Base-by-base conservation (phyloP, 2,113 vertebrate species). In the Sander lucioperca region DNA sequence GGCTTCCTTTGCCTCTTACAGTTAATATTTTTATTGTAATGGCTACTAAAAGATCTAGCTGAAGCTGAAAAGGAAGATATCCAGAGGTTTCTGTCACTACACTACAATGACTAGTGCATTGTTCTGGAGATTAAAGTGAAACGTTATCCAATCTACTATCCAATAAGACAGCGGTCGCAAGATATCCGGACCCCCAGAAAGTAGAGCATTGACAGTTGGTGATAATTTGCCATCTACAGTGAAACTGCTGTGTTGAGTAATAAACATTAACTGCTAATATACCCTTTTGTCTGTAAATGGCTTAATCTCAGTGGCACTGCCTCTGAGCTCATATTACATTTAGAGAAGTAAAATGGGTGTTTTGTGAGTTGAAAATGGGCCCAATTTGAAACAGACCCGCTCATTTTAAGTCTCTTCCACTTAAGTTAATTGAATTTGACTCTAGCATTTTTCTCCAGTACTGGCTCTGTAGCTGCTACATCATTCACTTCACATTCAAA, bases 361-460 rank as follows among this genome's bases (percentile, higher is more conserved):
- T 92, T 88, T 87, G 87, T 88, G 81, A 90, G 80, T 79, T 74
- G 74, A 91, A 88, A 92, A 85, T 48, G 10, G 67, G 83, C 77
- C 80, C 88, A 87, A 91, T 90, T 80, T 89, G 89, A 94, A 91
- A 82, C 91, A 91, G 84, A 88, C 85, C 79, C 59, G 16, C 81
- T 91, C 73, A 78, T 92, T 89, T 86, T 76, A 75, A 90, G 70
- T 89, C 86, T 77, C 79, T 77, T 88, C 84, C 88, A 87, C 88
- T 92, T 93, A 76, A 77, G 50, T 74, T 94, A 94, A 95, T 93
- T 94, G 71, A 93, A 94, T 89, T 93, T 87, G 92, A 92, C 86
- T 93, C 73, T n/a, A 72, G 76, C 66, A 62, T 89, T 86, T 86
- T 88, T 90, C 67, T 83, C 50, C 30, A 39, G 68, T 43, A 56